Base-by-base conservation (phyloP, 2,113 vertebrate genomes). In the Pelobates fuscus region DNA sequence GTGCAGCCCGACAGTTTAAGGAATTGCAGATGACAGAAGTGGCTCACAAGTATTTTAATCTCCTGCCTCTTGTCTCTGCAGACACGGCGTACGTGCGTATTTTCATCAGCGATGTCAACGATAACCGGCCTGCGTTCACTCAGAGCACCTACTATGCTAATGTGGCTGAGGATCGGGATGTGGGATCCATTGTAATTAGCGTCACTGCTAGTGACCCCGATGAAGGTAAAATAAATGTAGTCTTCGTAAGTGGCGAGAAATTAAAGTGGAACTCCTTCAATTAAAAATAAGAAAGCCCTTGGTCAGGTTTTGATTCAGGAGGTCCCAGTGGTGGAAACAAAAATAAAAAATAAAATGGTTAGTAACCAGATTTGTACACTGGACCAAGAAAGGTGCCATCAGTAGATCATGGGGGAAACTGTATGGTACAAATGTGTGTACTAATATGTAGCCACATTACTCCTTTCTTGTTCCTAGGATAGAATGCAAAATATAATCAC, bases 111-210 rank as follows among this genome's bases (percentile, higher is more conserved):
- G 94, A 96, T 2, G 89, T 95, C 77, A 95, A 95, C 43, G 94
- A 96, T 84, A 96, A 96, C 92, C 93, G 92, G 85, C 93, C 94
- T 0, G 67, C 87, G 12, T 97, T 94, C 57, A 83, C 88, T 18
- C 92, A 88, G 71, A 71, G 81, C 0, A 80, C 89, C 57, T 95
- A 95, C 63, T 89, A 94, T 81, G 91, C 92, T 1, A 90, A 85
- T 30, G 90, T 93, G 75, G 90, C 89, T 15, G 94, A 96, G 82
- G 93, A 95, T 46, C 93, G 91, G 25, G 94, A 95, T 0, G 89
- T 95, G 2, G 93, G 91, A 71, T 92, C 86, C 0, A 87, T 89
- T 68, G 60, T 95, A 67, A 80, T 93, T 61, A 93, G 90, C 5
- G 92, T 95, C 83, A 92, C 86, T 25, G 93, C 94, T 77, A 91